Percentiles rank a stretch among this genome's conserved stretches.
Conservation (phyloP, 2,888 invertebrate species). For the Lithophane semibrunnea region DNA sequence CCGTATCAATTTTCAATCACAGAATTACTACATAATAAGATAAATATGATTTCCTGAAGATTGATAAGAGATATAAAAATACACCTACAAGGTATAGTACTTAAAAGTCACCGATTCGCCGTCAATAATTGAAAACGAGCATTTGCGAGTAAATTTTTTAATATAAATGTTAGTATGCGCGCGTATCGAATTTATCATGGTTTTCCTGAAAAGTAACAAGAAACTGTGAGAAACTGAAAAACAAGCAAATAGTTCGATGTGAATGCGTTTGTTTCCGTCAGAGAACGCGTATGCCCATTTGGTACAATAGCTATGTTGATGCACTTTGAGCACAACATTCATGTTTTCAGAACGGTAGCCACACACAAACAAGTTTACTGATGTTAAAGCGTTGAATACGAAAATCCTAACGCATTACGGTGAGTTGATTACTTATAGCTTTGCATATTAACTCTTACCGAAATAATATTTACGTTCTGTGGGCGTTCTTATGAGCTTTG, state of each 20-base stretch:
- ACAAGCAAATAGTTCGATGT: conserved; percentile 81
- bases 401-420: conserved; percentile 47
- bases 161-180: conserved; percentile 9
- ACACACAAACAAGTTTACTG: conserved; percentile 72
- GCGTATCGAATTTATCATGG: conserved; percentile 42
- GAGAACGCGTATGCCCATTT: conserved; percentile 77
- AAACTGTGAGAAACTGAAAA: conserved; percentile 76
- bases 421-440: conserved; percentile 24
- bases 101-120: conserved; percentile 33
- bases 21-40: conserved; percentile 61
- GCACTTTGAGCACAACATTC: conserved; percentile 80
- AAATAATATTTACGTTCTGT: conserved; percentile 2
- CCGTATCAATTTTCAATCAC: conserved; percentile 59
- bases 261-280: conserved; percentile 82
- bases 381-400: conserved; percentile 56
- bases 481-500: conserved; percentile 8
- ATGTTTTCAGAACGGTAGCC: conserved; percentile 82
- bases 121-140: conserved; percentile 27
- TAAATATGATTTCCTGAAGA: conserved; percentile 57
- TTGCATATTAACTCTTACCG: neutral
- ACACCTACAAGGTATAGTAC: conserved; percentile 49
- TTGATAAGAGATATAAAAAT: conserved; percentile 58
- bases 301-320: conserved; percentile 85
- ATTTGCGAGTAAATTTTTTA: conserved; percentile 3
- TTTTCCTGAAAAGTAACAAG: conserved; percentile 63